Evolutionary conservation across 2,113 vertebrate species (phyloP), one percentile per base, ranked within the genome.

Genomic region (Ramphastos sulfuratus): DNA sequence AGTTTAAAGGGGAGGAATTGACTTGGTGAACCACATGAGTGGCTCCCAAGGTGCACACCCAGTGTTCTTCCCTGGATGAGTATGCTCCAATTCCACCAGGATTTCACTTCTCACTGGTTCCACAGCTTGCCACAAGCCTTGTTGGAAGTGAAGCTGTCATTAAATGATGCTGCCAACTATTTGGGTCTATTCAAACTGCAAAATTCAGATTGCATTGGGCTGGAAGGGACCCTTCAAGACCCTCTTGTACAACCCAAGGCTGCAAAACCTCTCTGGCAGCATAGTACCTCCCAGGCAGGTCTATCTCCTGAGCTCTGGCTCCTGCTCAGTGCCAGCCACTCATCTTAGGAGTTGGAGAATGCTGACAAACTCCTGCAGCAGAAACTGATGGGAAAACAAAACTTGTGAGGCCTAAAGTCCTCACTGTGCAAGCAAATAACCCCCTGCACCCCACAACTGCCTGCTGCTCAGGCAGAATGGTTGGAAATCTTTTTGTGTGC

Each of bases 361-460:
- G 2, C 28, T 17, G 6, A 9, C 31, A 52, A n/a, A 15, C 12
- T 67, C 80, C 48, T 37, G 66, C 52, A 27, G 20, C 7, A 0
- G 1, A 35, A 10, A 7, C 10, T 5, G 8, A 8, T 1, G 19
- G 61, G 11, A 42, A 63, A 61, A n/a, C 8, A 25, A 4, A 13
- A n/a, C 7, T 3, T 15, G 12, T 1, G 37, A 61, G 16, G 52
- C 21, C 33, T 6, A 7, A 11, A 20, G 37, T 18, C 9, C 69
- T 76, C 64, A 5, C 18, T 6, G 3, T 5, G 21, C 15, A 37
- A 27, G 59, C 11, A 48, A 52, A 24, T 9, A 30, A 61, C 35
- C 3, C 63, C n/a, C 65, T 1, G 0, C 16, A 55, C 37, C 59
- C 46, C 59, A 13, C 4, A 1, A 17, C 12, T 2, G 12, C 12